Conservation (phyloP, 2,113 vertebrate species). For the Sprattus sprattus region DNA sequence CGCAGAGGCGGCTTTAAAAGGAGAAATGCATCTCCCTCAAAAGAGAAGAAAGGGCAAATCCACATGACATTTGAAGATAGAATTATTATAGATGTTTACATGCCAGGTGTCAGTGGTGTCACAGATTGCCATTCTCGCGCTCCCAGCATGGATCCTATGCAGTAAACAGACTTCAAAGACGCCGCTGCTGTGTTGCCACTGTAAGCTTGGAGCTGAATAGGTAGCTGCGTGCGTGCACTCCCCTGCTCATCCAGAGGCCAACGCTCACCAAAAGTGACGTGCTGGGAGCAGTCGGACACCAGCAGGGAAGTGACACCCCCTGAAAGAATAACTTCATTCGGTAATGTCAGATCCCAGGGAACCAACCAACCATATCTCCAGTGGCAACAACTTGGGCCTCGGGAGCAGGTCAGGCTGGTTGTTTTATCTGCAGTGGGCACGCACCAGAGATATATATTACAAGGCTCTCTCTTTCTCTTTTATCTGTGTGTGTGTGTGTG, state of each 20-base stretch:
- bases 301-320: slow-evolving; percentile 35
- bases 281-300: slow-evolving; percentile 40
- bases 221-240: slow-evolving; percentile 25
- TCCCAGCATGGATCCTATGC: slow-evolving; percentile 68
- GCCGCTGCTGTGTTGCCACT: slow-evolving; percentile 44
- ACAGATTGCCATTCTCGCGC: slow-evolving; percentile 72
- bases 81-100: slow-evolving; percentile 71
- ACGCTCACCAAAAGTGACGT: slow-evolving; percentile 27
- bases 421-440: not conserved
- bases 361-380: not conserved
- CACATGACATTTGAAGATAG: slow-evolving; percentile 62
- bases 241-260: slow-evolving; percentile 40
- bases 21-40: slow-evolving; percentile 49
- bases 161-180: slow-evolving; percentile 77
- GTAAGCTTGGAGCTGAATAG: slow-evolving; percentile 39
- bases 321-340: slow-evolving; percentile 45
- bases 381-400: not conserved
- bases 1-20: slow-evolving; percentile 35
- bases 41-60: slow-evolving; percentile 72
- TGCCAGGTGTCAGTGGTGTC: slow-evolving; percentile 77
- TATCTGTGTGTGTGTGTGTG: not conserved
- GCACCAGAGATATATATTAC: not conserved
- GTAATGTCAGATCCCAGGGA: slow-evolving; percentile 45
- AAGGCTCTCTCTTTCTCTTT: slow-evolving; percentile 15
- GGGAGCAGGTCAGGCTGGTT: not conserved